Percentiles rank a stretch among this genome's conserved stretches.
phyloP scores from a whole-genome alignment of 2,797 vertebrate genomes.

The Ambastaia sidthimunki region DNA sequence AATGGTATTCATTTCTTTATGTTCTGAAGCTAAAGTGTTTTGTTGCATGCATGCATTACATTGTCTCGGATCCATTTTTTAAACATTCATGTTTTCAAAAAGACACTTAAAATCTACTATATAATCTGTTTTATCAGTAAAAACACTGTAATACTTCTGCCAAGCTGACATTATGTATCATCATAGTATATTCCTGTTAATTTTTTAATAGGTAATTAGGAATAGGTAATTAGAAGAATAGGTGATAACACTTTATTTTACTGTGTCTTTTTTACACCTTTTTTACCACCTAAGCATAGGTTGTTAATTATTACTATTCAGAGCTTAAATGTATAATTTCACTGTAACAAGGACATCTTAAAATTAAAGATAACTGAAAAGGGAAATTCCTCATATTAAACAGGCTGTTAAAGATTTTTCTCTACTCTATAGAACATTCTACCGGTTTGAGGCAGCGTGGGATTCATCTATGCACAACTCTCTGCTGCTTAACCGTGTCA shows the following conservation, averaged over 20 bases:
- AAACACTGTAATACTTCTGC: background rate
- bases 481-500: slow-evolving; percentile 92
- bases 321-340: too few species aligned
- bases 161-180: background rate
- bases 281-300: too few species aligned
- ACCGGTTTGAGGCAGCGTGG: slow-evolving; percentile 94
- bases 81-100: background rate
- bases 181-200: background rate
- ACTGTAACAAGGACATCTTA: too few species aligned
- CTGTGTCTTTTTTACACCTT: too few species aligned
- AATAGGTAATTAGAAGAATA: too few species aligned
- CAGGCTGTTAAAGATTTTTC: background rate
- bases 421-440: slow-evolving; percentile 86
- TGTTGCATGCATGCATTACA: slow-evolving; percentile 47
- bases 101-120: background rate
- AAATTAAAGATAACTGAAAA: too few species aligned
- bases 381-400: too few species aligned
- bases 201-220: too few species aligned
- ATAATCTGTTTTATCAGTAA: slow-evolving; percentile 6
- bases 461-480: slow-evolving; percentile 99
- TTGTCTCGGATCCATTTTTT: slow-evolving; percentile 8
- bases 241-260: too few species aligned
- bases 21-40: slow-evolving; percentile 14
- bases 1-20: slow-evolving; percentile 28
- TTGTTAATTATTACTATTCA: too few species aligned